Evolutionary conservation across 1,140 invertebrate species (phyloP), one percentile per base, ranked within the genome.

Genomic region (Reticulitermes speratus): DNA sequence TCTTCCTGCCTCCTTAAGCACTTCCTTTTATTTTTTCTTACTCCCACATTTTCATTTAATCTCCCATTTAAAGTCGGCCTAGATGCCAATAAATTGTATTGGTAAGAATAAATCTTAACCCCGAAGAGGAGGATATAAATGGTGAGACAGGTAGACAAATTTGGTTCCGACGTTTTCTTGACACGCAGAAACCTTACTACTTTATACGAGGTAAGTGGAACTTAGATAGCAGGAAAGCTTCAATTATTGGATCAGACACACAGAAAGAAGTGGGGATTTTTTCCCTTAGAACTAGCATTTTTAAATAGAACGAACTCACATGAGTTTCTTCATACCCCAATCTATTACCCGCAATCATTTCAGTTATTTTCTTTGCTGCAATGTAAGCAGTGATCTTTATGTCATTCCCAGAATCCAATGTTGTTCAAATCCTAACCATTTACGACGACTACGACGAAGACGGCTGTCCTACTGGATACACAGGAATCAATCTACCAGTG

Each of bases 31-130:
- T n/a, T 84, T 32, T 45, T 38, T 38, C 38, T 38, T 38, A 38
- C 44, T 16, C 82, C 82, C 48, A 82, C 52, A 85, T 3, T 85
- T 85, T 86, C 87, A 85, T 84, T 85, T 87, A 86, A 87, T 87
- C 87, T 86, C 45, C 84, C 87, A 84, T 87, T 87, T 86, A 87
- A 82, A 11, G 65, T 84, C 59, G 48, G 44, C 16, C 48, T 82
- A 83, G 52, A 86, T 87, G 87, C 85, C 87, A 83, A 87, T 87
- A 86, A 85, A 87, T 85, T 87, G 75, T 85, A 87, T 87, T 86
- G 87, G 83, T 83, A 81, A 84, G 83, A 84, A 84, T 84, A 84
- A 84, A 84, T 84, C 83, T 44, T 25, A 52, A 44, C n/a, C 25
- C 12, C n/a, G 9, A 75, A 14, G 65, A 75, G n/a, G 25, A 75